phyloP scores from a whole-genome alignment of 2,888 invertebrate genomes.

The Argyresthia albistria region DNA sequence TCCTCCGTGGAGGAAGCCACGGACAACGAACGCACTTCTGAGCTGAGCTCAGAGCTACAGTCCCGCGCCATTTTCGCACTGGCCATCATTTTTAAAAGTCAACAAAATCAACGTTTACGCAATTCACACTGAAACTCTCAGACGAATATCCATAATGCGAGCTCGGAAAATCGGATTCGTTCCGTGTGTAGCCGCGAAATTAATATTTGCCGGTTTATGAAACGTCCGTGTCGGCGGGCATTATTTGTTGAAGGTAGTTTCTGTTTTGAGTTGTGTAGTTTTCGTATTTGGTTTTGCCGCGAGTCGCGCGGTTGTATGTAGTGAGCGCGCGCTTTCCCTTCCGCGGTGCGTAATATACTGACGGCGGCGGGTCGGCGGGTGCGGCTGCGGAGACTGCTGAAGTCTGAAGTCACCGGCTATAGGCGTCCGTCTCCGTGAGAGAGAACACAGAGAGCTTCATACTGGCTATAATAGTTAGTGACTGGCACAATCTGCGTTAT shows the following conservation, averaged over 20 bases:
- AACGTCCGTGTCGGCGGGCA: not conserved
- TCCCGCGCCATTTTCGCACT: constrained; percentile 69
- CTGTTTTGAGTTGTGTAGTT: not conserved
- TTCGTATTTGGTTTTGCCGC: constrained; percentile 16
- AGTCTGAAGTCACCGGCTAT: too few relatives aligned
- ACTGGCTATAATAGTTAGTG: too few relatives aligned
- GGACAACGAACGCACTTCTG: constrained; percentile 61
- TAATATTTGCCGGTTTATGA: not conserved
- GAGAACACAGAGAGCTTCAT: too few relatives aligned
- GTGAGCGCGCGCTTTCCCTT: constrained; percentile 31
- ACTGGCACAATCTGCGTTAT: not conserved
- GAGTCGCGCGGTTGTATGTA: constrained; percentile 20
- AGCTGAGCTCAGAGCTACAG: constrained; percentile 64
- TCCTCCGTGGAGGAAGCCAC: constrained; percentile 70
- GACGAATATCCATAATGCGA: not conserved
- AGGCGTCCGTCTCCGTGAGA: too few relatives aligned
- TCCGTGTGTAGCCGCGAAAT: not conserved
- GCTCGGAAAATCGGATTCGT: not conserved
- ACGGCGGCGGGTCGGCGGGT: constrained; percentile 9
- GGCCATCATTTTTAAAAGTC: constrained; percentile 59
- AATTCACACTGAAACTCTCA: not conserved
- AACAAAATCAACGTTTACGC: not conserved
- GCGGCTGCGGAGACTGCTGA: not conserved
- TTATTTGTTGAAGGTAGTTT: not conserved
- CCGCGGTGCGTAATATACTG: constrained; percentile 42